Evolutionary conservation across 2,797 vertebrate species (phyloP).

Genomic region (Streptopelia turtur): DNA sequence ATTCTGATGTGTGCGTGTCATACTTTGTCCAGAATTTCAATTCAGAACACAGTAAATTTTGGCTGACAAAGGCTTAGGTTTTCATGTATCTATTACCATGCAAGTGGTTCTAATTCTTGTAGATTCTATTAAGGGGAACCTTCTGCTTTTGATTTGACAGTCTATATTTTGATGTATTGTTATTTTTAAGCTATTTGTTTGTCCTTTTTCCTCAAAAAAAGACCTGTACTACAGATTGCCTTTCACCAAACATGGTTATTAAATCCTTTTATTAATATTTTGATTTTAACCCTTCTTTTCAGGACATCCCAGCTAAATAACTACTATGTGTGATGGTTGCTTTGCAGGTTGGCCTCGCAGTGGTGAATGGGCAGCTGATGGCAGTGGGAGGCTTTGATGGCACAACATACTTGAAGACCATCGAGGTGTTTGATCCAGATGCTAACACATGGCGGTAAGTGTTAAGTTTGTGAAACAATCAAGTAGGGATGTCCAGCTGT

Average conservation of each 20-base stretch:
- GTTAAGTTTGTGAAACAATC: background rate
- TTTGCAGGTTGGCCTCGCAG: constrained; percentile 92
- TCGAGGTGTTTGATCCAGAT: constrained; percentile 98
- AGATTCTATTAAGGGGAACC: background rate
- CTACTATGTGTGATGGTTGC: constrained; percentile 20
- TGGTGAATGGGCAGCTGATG: constrained; percentile 98
- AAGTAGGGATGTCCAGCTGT: background rate
- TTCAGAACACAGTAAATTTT: background rate
- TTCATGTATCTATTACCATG: background rate
- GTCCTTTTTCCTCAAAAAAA: background rate
- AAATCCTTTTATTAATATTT: background rate
- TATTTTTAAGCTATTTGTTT: background rate
- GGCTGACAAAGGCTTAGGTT: background rate
- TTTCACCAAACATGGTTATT: background rate
- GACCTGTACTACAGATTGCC: background rate
- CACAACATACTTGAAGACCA: constrained; percentile 98
- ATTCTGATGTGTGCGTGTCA: background rate
- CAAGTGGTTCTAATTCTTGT: background rate
- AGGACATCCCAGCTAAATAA: background rate
- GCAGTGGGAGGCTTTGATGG: constrained; percentile 98
- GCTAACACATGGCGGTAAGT: constrained; percentile 97
- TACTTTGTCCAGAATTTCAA: background rate
- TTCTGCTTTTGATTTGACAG: background rate
- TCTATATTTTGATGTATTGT: background rate
- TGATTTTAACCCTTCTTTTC: background rate